Percentiles rank a stretch among this genome's conserved stretches.
These are phyloP conservation scores for Caprella mutica DNA, from an alignment of 2,888 invertebrate species.

Conservation along the genomic window DNA sequence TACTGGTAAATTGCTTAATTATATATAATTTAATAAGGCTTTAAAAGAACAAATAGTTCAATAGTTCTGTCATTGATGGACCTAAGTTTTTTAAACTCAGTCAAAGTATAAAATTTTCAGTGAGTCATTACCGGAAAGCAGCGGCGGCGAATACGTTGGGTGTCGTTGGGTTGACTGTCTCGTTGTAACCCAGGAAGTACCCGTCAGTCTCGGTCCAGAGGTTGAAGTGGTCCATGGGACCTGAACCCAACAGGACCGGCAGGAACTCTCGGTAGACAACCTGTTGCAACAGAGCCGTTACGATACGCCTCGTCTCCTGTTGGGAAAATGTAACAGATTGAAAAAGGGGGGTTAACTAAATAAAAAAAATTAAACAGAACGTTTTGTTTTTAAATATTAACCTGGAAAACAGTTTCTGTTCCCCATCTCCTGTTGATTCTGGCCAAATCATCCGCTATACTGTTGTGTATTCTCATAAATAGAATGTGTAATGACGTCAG, in stretches of 20 bases:
- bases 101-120: no score
- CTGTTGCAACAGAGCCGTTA: slow-evolving; percentile 38
- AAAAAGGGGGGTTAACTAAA: no score
- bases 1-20: no score
- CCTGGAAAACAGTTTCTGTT: slow-evolving; percentile 60
- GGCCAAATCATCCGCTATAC: slow-evolving; percentile 52
- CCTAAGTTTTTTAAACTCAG: no score
- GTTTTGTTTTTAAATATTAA: no score
- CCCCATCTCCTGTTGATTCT: slow-evolving; percentile 60
- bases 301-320: slow-evolving; percentile 37
- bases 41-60: no score
- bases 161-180: slow-evolving; percentile 52
- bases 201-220: slow-evolving; percentile 45
- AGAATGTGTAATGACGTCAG: slow-evolving; percentile 49
- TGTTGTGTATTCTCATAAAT: slow-evolving; percentile 67
- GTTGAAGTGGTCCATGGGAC: slow-evolving; percentile 40
- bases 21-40: no score
- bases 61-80: no score
- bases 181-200: slow-evolving; percentile 71
- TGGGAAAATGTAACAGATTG: no score
- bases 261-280: slow-evolving; percentile 39
- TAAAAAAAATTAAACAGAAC: no score
- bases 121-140: slow-evolving; percentile 43
- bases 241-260: slow-evolving; percentile 41
- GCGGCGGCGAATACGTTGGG: slow-evolving; percentile 43